phyloP scores from a whole-genome alignment of 2,888 invertebrate species.

The Eledona agricola region DNA sequence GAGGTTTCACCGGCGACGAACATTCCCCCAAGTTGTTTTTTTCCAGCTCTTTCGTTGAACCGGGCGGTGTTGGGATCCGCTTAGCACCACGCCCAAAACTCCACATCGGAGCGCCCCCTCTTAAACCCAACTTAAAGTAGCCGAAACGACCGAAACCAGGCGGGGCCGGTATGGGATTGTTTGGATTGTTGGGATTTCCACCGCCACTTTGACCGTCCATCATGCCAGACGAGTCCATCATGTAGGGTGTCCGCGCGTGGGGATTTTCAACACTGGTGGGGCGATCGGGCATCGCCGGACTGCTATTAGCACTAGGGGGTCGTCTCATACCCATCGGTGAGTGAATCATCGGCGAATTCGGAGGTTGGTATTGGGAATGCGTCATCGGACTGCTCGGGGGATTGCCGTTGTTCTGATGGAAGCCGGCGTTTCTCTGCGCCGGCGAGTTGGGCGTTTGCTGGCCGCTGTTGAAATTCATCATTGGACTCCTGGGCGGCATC shows the following conservation, averaged over 20 bases:
- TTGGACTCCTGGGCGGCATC: slow-evolving; percentile 62
- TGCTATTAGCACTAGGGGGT: slow-evolving; percentile 66
- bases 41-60: slow-evolving; percentile 30
- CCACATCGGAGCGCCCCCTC: slow-evolving; percentile 77
- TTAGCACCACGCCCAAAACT: slow-evolving; percentile 61
- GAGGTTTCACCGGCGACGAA: slow-evolving; percentile 50
- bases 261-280: slow-evolving; percentile 70
- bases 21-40: slow-evolving; percentile 37
- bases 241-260: slow-evolving; percentile 34
- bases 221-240: slow-evolving; percentile 14
- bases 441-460: slow-evolving; percentile 69
- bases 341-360: slow-evolving; percentile 62
- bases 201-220: slow-evolving; percentile 56
- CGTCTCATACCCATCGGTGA: slow-evolving; percentile 67
- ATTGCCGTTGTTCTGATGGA: slow-evolving; percentile 60
- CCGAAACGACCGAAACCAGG: slow-evolving; percentile 68
- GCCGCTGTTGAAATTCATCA: slow-evolving; percentile 56
- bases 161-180: slow-evolving; percentile 69
- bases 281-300: slow-evolving; percentile 67
- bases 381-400: slow-evolving; percentile 66
- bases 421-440: slow-evolving; percentile 67
- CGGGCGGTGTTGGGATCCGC: slow-evolving; percentile 56
- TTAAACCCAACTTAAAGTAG: slow-evolving; percentile 70
- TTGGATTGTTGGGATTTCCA: slow-evolving; percentile 66
- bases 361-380: slow-evolving; percentile 63